Percentiles rank a stretch among this genome's conserved stretches.
These are phyloP conservation scores for Oeneis ivallda DNA, from an alignment of 2,888 invertebrate species.

Conservation along the genomic window DNA sequence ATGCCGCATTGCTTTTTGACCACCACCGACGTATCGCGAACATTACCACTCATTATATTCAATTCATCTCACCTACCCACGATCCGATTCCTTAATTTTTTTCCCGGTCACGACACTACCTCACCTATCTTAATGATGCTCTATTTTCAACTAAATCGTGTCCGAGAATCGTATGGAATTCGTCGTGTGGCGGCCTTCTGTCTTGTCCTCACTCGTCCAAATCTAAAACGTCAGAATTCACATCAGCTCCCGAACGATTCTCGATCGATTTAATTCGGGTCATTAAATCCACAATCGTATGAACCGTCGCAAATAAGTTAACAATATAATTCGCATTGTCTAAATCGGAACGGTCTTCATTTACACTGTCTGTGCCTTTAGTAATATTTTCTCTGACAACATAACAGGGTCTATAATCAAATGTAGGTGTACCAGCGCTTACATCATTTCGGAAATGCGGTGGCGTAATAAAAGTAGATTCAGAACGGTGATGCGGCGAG, in stretches of 20 bases:
- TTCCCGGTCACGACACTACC: constrained; percentile 64
- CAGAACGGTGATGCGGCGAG: constrained; percentile 39
- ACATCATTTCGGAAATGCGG: constrained; percentile 29
- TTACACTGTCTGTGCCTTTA: constrained; percentile 35
- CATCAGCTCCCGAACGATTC: constrained; percentile 30
- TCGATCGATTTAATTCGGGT: constrained; percentile 37
- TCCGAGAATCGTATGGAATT: constrained; percentile 52
- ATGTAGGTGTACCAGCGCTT: constrained; percentile 13
- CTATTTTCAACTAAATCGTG: constrained; percentile 63
- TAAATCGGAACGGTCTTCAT: constrained; percentile 37
- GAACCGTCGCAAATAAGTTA: constrained; percentile 39
- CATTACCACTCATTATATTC: constrained; percentile 50
- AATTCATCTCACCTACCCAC: constrained; percentile 50
- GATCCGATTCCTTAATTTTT: constrained; percentile 48
- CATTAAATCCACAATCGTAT: constrained; percentile 38
- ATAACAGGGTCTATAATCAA: constrained; percentile 38
- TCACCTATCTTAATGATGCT: constrained; percentile 61
- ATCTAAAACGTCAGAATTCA: constrained; percentile 41
- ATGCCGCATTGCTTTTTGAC: constrained; percentile 29
- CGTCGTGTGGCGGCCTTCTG: constrained; percentile 54
- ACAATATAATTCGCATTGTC: constrained; percentile 48
- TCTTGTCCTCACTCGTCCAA: constrained; percentile 43
- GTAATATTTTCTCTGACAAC: constrained; percentile 39
- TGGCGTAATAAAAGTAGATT: constrained; percentile 36
- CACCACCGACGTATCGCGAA: constrained; percentile 44